Evolutionary conservation across 2,888 invertebrate genomes (phyloP).

Genomic region (Koerneria pararmatus): DNA sequence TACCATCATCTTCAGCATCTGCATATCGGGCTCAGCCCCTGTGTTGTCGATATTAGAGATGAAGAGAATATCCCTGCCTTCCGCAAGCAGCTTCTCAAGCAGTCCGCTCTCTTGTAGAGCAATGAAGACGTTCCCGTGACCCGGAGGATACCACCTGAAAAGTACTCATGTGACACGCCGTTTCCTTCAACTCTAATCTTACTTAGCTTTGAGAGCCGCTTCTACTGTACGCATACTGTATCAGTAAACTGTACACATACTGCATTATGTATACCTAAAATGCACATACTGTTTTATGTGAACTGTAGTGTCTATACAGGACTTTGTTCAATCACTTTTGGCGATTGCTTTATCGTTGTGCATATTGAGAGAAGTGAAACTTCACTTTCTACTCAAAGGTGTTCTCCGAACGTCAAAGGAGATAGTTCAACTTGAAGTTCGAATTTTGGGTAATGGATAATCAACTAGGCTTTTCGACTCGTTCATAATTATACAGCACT

Average conservation of each 20-base stretch:
- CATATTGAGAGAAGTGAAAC: no score
- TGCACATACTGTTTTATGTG: no score
- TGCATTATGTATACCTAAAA: slow-evolving; percentile 10
- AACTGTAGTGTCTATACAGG: no score
- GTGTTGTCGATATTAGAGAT: slow-evolving; percentile 98
- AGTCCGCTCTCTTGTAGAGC: slow-evolving; percentile 88
- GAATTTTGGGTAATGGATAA: no score
- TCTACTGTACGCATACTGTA: background rate
- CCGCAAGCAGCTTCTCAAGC: slow-evolving; percentile 77
- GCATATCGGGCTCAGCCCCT: slow-evolving; percentile 74
- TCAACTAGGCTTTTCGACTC: no score
- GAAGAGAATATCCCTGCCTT: slow-evolving; percentile 84
- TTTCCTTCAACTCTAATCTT: background rate
- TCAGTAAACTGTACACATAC: slow-evolving; percentile 2
- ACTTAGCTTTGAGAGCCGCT: slow-evolving; percentile 13
- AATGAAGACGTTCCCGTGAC: slow-evolving; percentile 97
- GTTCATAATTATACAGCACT: no score
- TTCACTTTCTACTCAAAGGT: no score
- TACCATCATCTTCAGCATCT: slow-evolving; percentile 14
- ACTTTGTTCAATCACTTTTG: no score
- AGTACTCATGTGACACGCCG: background rate
- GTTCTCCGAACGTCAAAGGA: no score
- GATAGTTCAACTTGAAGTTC: no score
- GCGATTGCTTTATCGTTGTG: no score
- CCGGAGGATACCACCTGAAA: slow-evolving; percentile 89